phyloP scores from a whole-genome alignment of 1,140 invertebrate genomes.

The Araneus ventricosus region DNA sequence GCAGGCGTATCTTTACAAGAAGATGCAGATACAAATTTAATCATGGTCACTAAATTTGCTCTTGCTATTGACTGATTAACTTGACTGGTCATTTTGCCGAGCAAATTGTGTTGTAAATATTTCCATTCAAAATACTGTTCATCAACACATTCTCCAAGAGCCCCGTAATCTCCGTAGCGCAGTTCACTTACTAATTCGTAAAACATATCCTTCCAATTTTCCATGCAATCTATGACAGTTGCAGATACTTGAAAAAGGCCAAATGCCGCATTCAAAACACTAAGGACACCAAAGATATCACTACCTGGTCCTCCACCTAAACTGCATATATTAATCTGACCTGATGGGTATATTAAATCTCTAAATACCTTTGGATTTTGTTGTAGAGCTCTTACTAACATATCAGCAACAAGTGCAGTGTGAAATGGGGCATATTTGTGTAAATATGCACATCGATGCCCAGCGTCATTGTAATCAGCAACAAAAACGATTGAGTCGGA shows the following conservation, averaged over 20 bases:
- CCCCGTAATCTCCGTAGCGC: background rate
- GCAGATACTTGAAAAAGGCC: constrained; percentile 37
- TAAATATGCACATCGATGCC: constrained; percentile 47
- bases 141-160: background rate
- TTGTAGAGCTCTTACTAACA: background rate
- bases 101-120: constrained; percentile 10
- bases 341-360: background rate
- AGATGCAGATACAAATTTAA: constrained; percentile 48
- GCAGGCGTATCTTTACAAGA: constrained; percentile 25
- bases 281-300: constrained; percentile 13
- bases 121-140: constrained; percentile 41
- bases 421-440: constrained; percentile 54
- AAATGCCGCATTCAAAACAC: background rate
- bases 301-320: constrained; percentile 47
- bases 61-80: background rate
- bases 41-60: constrained; percentile 42
- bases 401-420: constrained; percentile 40
- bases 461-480: constrained; percentile 45
- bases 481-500: background rate
- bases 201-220: background rate
- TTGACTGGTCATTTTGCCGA: background rate
- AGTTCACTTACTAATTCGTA: background rate
- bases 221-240: constrained; percentile 23
- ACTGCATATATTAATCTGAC: background rate
- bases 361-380: background rate